Evolutionary conservation across 2,888 invertebrate species (phyloP).

Genomic region (Hypolimnas misippus): DNA sequence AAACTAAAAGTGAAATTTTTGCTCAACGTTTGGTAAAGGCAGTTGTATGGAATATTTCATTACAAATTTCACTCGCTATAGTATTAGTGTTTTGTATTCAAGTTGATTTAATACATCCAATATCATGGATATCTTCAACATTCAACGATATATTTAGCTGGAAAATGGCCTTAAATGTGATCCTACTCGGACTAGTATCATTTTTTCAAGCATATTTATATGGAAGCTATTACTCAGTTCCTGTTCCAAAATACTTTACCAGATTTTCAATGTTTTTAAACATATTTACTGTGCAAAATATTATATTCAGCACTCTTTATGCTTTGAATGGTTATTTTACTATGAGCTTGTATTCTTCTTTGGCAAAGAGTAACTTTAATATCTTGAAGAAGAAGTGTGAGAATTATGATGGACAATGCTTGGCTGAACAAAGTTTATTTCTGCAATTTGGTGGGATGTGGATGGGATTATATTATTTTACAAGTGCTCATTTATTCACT

Average conservation of each 20-base stretch:
- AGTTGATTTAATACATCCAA: conserved; percentile 85
- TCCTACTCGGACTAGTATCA: conserved; percentile 86
- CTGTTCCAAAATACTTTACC: conserved; percentile 85
- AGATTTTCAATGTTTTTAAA: conserved; percentile 87
- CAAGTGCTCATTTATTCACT: conserved; percentile 82
- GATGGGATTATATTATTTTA: conserved; percentile 85
- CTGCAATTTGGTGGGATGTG: conserved; percentile 87
- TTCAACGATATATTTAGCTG: conserved; percentile 84
- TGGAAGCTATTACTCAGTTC: conserved; percentile 87
- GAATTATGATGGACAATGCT: conserved; percentile 78
- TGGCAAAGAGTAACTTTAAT: conserved; percentile 85
- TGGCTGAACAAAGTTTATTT: conserved; percentile 88
- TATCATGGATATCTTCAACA: conserved; percentile 86
- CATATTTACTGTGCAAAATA: conserved; percentile 85
- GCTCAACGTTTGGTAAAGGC: conserved; percentile 84
- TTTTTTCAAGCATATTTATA: conserved; percentile 89
- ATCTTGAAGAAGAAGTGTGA: conserved; percentile 77
- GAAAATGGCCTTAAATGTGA: conserved; percentile 86
- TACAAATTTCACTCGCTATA: conserved; percentile 80
- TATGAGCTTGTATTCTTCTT: conserved; percentile 87
- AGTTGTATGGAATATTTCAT: conserved; percentile 83
- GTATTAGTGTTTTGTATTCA: conserved; percentile 84
- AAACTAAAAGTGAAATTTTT: conserved; percentile 82
- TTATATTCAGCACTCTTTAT: conserved; percentile 83
- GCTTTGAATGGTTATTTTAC: conserved; percentile 86